Evolutionary conservation across 37 sponge, comb jelly and placozoan genomes (phyloP).

Genomic region (Spongilla lacustris): DNA sequence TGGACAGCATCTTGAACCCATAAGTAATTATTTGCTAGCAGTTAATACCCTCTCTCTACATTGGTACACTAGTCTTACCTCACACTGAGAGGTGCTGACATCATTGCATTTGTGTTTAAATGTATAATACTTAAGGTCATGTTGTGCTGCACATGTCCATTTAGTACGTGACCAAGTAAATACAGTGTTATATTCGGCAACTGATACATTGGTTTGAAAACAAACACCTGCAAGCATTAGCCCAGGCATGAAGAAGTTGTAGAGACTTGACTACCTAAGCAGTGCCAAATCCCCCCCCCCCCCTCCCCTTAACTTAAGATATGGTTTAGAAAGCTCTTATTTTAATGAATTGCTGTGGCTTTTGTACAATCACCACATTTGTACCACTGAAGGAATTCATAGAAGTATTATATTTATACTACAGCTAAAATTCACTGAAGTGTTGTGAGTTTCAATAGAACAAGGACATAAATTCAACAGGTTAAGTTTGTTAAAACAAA

Average conservation of each 20-base stretch:
- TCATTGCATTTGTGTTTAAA: background rate
- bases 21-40: background rate
- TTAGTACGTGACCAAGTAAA: no score
- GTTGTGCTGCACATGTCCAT: background rate
- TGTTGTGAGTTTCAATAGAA: background rate
- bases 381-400: no score
- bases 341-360: no score
- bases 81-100: background rate
- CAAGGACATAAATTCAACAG: background rate
- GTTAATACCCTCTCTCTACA: background rate
- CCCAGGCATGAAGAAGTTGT: no score
- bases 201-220: no score
- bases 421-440: background rate
- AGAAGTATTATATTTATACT: no score
- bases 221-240: no score
- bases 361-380: no score
- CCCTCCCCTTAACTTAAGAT: background rate
- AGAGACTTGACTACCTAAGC: no score
- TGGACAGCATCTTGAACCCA: constrained; percentile 10
- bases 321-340: no score
- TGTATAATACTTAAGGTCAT: background rate
- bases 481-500: background rate
- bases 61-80: background rate
- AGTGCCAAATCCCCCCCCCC: no score
- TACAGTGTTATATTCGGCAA: no score